Evolutionary conservation across 2,797 vertebrate genomes (phyloP), one percentile per base, ranked within the genome.

Genomic region (Eulemur rubriventer): DNA sequence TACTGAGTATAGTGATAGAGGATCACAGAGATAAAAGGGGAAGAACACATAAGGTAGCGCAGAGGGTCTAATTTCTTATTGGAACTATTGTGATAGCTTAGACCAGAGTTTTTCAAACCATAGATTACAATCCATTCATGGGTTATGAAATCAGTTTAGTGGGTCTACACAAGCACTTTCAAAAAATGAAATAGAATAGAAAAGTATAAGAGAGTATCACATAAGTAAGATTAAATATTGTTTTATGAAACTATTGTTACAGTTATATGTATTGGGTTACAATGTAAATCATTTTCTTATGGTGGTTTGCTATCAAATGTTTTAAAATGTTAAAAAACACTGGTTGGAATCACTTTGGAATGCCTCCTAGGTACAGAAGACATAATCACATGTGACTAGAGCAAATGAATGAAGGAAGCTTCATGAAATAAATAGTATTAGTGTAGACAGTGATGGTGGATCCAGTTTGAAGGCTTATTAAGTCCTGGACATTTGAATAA

Each of bases 71-170:
- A 26, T n/a, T 4, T 92, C 70, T 91, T 20, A 61, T 63, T 88
- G 20, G 30, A 97, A 81, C 61, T 69, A 10, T 75, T 63, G 18
- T 50, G 9, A 55, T 95, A 17, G 59, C 38, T 89, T 89, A 12
- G 13, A 85, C 38, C 22, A 83, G 26, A 93, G 72, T 76, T 94
- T 94, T 93, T 96, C 48, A 89, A 72, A 91, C 26, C 76, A 1
- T 67, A 91, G 59, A 26, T 76, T 75, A 30, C 16, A 16, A 59
- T 63, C 70, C 24, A 16, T 76, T 86, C 0, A 14, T 33, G 18
- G 16, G 24, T 93, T 97, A 78, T 78, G 30, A 96, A 87, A 59
- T 96, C 5, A 88, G 33, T 87, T 94, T 85, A 94, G 35, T 75
- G 9, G 86, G 14, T 95, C 75, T 86, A 22, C 17, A 89, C 8